These are phyloP conservation scores for Saxicola maurus DNA, from an alignment of 2,797 vertebrate genomes.

Conservation along the genomic window DNA sequence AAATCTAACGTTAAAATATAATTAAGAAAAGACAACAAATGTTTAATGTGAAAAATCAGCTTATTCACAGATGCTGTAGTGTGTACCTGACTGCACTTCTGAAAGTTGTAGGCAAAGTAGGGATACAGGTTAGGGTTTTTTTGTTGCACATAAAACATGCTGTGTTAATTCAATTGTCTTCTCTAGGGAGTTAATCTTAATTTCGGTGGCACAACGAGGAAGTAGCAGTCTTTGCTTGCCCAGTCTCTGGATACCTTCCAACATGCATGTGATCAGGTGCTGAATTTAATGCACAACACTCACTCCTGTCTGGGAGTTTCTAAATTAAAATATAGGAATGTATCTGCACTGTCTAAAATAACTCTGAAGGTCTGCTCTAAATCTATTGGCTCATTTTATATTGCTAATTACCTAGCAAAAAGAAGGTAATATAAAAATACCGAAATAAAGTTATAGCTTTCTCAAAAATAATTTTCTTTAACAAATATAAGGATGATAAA, in stretches of 20 bases:
- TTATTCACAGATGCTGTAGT: not conserved
- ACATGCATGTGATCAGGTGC: constrained; percentile 62
- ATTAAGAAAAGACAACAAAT: constrained; percentile 32
- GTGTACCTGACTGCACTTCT: not conserved
- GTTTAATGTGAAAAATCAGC: constrained; percentile 31
- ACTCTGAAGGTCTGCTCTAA: not conserved
- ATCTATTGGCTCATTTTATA: constrained; percentile 1
- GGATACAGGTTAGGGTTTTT: constrained; percentile 57
- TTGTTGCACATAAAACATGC: constrained; percentile 59
- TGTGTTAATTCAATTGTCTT: constrained; percentile 75
- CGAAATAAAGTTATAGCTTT: not conserved
- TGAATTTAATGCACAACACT: constrained; percentile 64
- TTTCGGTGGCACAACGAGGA: constrained; percentile 72
- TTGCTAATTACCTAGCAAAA: not conserved
- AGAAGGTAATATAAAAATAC: not conserved
- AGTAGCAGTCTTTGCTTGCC: constrained; percentile 61
- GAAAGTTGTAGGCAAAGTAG: constrained; percentile 49
- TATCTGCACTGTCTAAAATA: constrained; percentile 44
- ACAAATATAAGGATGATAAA: not conserved
- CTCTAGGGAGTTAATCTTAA: constrained; percentile 72
- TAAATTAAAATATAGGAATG: constrained; percentile 64
- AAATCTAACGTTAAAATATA: constrained; percentile 32
- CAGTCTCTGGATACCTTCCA: constrained; percentile 69
- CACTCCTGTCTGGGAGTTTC: constrained; percentile 44
- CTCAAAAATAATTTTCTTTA: not conserved